Evolutionary conservation across 2,797 vertebrate species (phyloP).

Genomic region (Dromococcyx pavoninus): DNA sequence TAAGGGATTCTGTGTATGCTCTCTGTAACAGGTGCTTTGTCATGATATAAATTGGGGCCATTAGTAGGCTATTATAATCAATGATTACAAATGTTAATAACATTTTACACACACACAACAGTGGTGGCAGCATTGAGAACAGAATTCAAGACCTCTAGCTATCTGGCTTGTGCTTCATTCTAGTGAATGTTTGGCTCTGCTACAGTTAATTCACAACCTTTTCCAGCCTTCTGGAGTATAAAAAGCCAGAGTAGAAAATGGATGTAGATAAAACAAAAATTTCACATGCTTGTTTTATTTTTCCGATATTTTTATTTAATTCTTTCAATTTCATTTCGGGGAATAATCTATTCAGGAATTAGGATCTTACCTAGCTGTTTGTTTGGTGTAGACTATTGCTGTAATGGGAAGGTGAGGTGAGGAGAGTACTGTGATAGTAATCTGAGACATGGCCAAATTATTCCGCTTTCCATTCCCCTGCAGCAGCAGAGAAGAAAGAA

Average conservation of each 20-base stretch:
- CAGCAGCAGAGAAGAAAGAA: background rate
- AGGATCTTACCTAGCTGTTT: background rate
- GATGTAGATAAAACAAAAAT: background rate
- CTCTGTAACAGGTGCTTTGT: background rate
- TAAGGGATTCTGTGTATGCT: background rate
- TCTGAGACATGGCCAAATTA: background rate
- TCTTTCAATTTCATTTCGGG: background rate
- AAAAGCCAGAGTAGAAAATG: background rate
- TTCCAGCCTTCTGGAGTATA: background rate
- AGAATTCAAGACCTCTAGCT: background rate
- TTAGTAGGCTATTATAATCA: background rate
- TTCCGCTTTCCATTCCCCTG: background rate
- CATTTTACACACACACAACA: background rate
- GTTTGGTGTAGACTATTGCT: background rate
- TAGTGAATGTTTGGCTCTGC: background rate
- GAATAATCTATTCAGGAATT: background rate
- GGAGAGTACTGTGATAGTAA: background rate
- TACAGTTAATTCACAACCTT: background rate
- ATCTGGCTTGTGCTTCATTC: background rate
- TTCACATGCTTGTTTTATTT: background rate
- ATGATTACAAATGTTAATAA: background rate
- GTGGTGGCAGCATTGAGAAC: background rate
- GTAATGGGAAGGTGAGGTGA: background rate
- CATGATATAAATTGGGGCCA: background rate
- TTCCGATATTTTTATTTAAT: background rate